Conservation (phyloP, 2,888 invertebrate genomes). For the Colostygia pectinataria region DNA sequence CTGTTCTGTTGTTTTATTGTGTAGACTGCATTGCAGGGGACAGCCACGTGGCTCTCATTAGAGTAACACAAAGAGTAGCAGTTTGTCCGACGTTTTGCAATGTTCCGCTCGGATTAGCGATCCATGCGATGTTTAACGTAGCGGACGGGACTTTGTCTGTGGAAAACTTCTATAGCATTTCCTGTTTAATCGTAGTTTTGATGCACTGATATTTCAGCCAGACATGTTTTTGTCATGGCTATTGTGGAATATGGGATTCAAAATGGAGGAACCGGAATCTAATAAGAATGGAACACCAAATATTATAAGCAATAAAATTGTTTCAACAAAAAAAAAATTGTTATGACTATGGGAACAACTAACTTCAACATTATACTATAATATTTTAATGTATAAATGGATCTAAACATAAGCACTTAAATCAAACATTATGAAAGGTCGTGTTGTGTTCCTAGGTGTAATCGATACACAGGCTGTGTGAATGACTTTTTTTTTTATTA, state of each 20-base stretch:
- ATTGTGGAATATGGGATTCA: slow-evolving; percentile 1
- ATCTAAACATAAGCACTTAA: slow-evolving; percentile 6
- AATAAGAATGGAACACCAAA: slow-evolving; percentile 5
- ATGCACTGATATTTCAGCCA: slow-evolving; percentile 17
- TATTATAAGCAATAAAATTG: not conserved
- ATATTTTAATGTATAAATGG: slow-evolving; percentile 17
- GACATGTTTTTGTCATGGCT: not conserved
- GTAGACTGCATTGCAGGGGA: slow-evolving; percentile 81
- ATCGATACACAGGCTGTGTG: slow-evolving; percentile 6
- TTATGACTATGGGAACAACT: slow-evolving; percentile 7
- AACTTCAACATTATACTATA: slow-evolving; percentile 1
- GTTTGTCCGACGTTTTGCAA: slow-evolving; percentile 79
- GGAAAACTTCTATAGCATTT: slow-evolving; percentile 31
- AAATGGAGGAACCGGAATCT: slow-evolving; percentile 3
- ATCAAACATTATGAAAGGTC: slow-evolving; percentile 9
- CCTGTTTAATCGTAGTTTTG: slow-evolving; percentile 13
- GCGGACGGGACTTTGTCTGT: slow-evolving; percentile 66
- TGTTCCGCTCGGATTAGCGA: slow-evolving; percentile 75
- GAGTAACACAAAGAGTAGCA: slow-evolving; percentile 77
- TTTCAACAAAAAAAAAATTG: too few species aligned
- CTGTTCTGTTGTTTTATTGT: slow-evolving; percentile 79
- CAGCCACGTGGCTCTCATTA: slow-evolving; percentile 82
- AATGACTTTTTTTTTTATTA: too few species aligned
- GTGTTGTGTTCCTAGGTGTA: slow-evolving; percentile 12
- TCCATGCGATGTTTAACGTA: slow-evolving; percentile 70